Conservation (phyloP, 2,888 invertebrate genomes). For the Mimachlamys varia region DNA sequence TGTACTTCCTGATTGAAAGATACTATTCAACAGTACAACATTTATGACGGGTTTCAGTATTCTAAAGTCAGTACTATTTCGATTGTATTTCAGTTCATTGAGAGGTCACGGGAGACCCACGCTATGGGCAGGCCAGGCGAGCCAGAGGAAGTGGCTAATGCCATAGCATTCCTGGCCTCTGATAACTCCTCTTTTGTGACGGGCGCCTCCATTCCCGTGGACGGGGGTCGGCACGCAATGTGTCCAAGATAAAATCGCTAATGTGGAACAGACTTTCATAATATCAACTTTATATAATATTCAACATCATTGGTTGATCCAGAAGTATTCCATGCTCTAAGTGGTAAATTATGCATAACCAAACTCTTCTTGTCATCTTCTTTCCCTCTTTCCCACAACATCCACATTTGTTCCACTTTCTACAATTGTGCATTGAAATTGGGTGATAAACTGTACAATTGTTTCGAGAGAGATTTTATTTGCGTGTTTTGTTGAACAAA, state of each 20-base stretch:
- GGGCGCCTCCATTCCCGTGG: slow-evolving; percentile 93
- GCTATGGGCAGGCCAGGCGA: slow-evolving; percentile 93
- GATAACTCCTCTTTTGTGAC: slow-evolving; percentile 93
- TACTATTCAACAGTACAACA: too few relatives aligned
- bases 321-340: background rate
- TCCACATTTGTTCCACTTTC: too few relatives aligned
- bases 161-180: slow-evolving; percentile 96
- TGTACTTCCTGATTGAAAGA: too few relatives aligned
- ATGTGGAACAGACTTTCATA: too few relatives aligned
- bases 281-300: too few relatives aligned
- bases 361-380: too few relatives aligned
- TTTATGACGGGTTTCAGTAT: too few relatives aligned
- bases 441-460: background rate
- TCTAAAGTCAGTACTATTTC: background rate
- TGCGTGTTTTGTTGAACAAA: background rate
- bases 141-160: slow-evolving; percentile 92
- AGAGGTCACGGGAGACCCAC: slow-evolving; percentile 93
- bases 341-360: slow-evolving; percentile 41
- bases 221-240: slow-evolving; percentile 96
- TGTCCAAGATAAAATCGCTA: slow-evolving; percentile 87
- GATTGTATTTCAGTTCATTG: slow-evolving; percentile 86
- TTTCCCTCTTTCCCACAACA: too few relatives aligned
- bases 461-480: background rate
- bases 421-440: background rate
- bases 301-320: too few relatives aligned